These are phyloP conservation scores for Heliconius melpomene DNA, from an alignment of 1,140 invertebrate species.

Conservation along the genomic window DNA sequence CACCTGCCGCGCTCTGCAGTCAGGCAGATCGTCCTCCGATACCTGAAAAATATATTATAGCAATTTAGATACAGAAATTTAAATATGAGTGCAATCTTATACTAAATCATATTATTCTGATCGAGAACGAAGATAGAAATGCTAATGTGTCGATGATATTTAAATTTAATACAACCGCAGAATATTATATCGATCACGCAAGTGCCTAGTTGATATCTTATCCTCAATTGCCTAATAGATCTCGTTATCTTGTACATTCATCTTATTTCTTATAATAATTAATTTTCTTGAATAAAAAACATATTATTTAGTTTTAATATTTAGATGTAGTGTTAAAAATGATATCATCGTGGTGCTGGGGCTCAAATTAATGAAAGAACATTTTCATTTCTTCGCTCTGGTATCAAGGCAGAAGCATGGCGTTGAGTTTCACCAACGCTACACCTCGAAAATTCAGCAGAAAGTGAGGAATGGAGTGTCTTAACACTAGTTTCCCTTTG, in stretches of 20 bases:
- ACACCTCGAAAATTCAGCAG: too few species aligned
- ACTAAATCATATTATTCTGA: conserved; percentile 18
- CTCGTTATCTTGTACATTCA: conserved; percentile 4
- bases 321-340: background rate
- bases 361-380: too few species aligned
- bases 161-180: conserved; percentile 21
- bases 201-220: conserved; percentile 5
- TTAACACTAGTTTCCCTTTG: too few species aligned
- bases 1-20: conserved; percentile 89
- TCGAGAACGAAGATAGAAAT: conserved; percentile 13
- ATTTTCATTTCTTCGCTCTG: too few species aligned
- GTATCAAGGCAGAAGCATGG: too few species aligned
- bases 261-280: conserved; percentile 15
- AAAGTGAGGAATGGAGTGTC: too few species aligned
- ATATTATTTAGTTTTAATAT: background rate
- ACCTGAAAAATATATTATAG: conserved; percentile 82
- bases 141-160: conserved; percentile 15
- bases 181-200: conserved; percentile 15
- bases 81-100: background rate
- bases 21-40: conserved; percentile 90
- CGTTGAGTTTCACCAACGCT: too few species aligned
- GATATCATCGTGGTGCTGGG: background rate
- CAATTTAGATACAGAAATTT: conserved; percentile 9
- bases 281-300: conserved; percentile 11
- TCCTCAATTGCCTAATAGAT: conserved; percentile 5